Evolutionary conservation across 2,888 invertebrate species (phyloP).

Genomic region (Idaea aversata): DNA sequence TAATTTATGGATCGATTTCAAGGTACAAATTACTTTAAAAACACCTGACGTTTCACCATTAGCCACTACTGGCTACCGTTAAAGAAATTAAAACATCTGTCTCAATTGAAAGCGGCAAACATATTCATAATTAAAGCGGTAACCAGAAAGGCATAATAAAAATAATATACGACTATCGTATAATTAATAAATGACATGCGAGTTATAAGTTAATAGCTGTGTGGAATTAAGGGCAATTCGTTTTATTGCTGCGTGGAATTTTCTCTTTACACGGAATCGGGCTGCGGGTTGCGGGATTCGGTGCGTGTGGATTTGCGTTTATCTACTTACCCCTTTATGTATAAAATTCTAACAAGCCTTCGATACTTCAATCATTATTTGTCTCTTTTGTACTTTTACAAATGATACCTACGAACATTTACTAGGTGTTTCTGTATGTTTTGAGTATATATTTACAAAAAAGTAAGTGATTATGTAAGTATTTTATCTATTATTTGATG

Average conservation of each 20-base stretch:
- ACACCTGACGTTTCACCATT: background rate
- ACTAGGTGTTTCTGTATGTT: no score
- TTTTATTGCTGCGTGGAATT: slow-evolving; percentile 30
- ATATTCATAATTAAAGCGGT: slow-evolving; percentile 1
- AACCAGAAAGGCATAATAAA: background rate
- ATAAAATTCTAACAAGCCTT: no score
- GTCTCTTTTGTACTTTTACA: no score
- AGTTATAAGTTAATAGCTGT: slow-evolving; percentile 36
- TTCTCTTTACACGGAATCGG: background rate
- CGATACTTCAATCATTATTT: no score
- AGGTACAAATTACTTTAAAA: background rate
- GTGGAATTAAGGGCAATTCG: slow-evolving; percentile 58
- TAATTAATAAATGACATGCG: slow-evolving; percentile 33
- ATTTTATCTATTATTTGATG: no score
- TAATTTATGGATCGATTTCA: background rate
- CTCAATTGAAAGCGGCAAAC: background rate
- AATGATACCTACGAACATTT: no score
- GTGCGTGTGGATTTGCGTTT: background rate
- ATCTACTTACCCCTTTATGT: no score
- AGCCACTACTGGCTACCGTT: background rate
- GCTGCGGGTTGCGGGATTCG: background rate
- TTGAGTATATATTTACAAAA: no score
- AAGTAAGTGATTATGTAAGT: no score
- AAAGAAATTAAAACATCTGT: background rate
- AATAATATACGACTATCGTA: slow-evolving; percentile 29